Evolutionary conservation across 2,113 vertebrate species (phyloP).

Genomic region (Camelus dromedarius): DNA sequence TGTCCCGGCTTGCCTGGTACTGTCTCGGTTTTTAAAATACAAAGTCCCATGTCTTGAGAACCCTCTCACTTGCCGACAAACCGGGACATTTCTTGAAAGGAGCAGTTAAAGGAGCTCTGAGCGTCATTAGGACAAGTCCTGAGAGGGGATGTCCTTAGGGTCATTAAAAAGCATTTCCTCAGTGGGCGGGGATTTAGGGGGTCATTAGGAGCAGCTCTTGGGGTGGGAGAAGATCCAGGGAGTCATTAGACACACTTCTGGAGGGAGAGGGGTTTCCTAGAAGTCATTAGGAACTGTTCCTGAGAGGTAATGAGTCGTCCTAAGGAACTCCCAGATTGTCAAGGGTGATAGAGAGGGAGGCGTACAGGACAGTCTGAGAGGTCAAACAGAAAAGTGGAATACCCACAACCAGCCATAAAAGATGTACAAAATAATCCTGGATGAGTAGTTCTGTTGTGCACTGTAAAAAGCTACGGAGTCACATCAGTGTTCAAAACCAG

Average conservation of each 20-base stretch:
- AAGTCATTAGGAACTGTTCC: constrained; percentile 57
- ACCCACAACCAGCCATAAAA: not conserved
- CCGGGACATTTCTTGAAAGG: not conserved
- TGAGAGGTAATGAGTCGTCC: not conserved
- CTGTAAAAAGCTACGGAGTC: not conserved
- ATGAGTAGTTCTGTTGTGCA: not conserved
- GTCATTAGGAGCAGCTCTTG: constrained; percentile 67
- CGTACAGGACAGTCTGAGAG: not conserved
- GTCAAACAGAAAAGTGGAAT: constrained; percentile 1
- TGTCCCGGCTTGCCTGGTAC: not conserved
- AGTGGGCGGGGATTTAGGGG: constrained; percentile 21
- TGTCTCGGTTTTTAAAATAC: not conserved
- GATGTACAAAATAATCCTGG: not conserved
- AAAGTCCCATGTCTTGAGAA: not conserved
- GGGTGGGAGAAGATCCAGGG: not conserved
- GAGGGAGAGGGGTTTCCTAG: not conserved
- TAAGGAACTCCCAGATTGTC: constrained; percentile 9
- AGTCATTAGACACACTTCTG: constrained; percentile 46
- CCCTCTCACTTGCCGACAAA: not conserved
- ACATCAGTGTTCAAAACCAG: constrained; percentile 10
- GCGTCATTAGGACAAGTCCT: constrained; percentile 54
- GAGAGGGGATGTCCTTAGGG: constrained; percentile 13
- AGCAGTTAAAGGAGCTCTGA: not conserved
- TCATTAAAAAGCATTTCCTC: constrained; percentile 36
- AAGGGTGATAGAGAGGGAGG: not conserved